Percentiles rank a stretch among this genome's conserved stretches.
Conservation (phyloP, 37 sponge, comb jelly and placozoan species). For the Haliclona indistincta region DNA sequence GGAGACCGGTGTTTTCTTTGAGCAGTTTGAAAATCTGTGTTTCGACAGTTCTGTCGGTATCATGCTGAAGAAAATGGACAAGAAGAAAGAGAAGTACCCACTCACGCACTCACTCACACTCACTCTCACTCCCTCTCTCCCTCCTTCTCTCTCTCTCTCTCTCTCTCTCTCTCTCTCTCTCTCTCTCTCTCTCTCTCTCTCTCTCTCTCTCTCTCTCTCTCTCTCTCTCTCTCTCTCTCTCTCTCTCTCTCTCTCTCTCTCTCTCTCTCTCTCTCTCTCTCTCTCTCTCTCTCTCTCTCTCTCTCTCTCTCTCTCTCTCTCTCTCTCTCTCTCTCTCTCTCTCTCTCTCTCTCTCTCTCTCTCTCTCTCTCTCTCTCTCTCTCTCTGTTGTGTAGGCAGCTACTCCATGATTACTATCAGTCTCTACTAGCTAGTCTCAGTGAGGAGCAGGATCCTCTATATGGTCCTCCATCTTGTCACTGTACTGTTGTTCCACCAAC, state of each 20-base stretch:
- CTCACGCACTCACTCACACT: constrained; percentile 41
- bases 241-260: constrained; percentile 39
- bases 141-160: constrained; percentile 43
- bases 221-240: constrained; percentile 43
- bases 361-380: constrained; percentile 64
- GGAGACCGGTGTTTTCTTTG: constrained; percentile 61
- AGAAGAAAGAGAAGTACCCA: constrained; percentile 84
- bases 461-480: constrained; percentile 82
- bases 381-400: constrained; percentile 52
- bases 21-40: constrained; percentile 55
- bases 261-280: constrained; percentile 43
- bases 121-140: constrained; percentile 33
- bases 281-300: constrained; percentile 50
- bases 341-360: constrained; percentile 54
- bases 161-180: constrained; percentile 54
- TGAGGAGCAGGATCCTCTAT: constrained; percentile 77
- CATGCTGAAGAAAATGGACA: constrained; percentile 84
- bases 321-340: constrained; percentile 58
- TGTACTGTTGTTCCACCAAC: constrained; percentile 78
- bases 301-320: constrained; percentile 60
- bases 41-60: constrained; percentile 61
- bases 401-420: constrained; percentile 72
- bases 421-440: constrained; percentile 65
- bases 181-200: constrained; percentile 39
- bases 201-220: constrained; percentile 44